Evolutionary conservation across 1,140 invertebrate species (phyloP), one percentile per base, ranked within the genome.

Genomic region (Anthonomus grandis): DNA sequence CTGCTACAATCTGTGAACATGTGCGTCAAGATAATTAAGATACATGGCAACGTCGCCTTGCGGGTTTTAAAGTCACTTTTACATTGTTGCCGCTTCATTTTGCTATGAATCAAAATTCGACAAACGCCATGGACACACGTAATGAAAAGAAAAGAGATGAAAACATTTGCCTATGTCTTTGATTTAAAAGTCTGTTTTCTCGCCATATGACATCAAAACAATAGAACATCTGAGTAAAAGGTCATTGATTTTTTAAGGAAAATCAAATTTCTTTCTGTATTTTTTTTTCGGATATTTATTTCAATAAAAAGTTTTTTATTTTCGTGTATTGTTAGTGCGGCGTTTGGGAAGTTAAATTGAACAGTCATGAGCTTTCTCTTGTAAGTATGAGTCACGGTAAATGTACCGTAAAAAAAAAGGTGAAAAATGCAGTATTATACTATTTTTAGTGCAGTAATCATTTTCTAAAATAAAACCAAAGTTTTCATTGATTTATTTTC

Each of bases 361-460:
- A 22, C 22, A 31, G 70, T 53, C 39, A 75, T 75, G 73, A 75
- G 73, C 66, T 75, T 75, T 66, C 67, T 75, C 56, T 75, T 75
- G 73, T 75, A 65, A 74, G 73, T 74, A 70, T 56, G 37, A 49
- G 37, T 56, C 46, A 57, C 46, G 25, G 13, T 56, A 47, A 48
- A 60, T 37, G 37, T 36, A 44, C 34, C 44, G 34, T 57, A 49
- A 56, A 60, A 51, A 57, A 51, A n/a, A n/a, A n/a, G n/a, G 45
- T 46, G 34, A 21, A 55, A 47, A 50, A 44, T 24, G 19, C 12
- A 22, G 13, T 36, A 21, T n/a, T n/a, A n/a, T n/a, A 15, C 39
- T 41, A 38, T 54, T 52, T 24, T 24, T 47, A 45, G 36, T 34
- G 2, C 57, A 24, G 52, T 46, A 18, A 36, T 37, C 39, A 49